phyloP scores from a whole-genome alignment of 2,113 vertebrate genomes.

The Tragelaphus buxtoni region DNA sequence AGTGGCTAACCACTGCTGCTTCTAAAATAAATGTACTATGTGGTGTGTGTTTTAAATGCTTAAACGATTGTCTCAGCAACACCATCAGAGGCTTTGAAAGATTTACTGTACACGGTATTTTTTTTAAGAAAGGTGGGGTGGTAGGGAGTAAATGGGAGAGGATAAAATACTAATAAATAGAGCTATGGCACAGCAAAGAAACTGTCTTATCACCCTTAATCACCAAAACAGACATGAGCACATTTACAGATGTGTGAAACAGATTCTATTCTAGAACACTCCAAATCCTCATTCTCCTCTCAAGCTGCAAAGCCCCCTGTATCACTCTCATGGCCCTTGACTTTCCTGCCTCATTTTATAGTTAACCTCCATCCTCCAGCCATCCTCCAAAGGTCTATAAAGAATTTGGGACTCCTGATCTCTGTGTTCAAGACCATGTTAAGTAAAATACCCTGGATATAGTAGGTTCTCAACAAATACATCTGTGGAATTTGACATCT shows the following conservation, averaged over 20 bases:
- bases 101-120: background rate
- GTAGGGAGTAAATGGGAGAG: background rate
- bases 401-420: background rate
- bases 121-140: background rate
- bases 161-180: slow-evolving; percentile 4
- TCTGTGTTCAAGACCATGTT: background rate
- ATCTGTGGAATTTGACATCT: background rate
- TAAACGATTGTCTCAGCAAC: slow-evolving; percentile 7
- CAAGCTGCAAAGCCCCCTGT: background rate
- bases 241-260: background rate
- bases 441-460: background rate
- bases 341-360: background rate
- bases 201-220: background rate
- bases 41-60: slow-evolving; percentile 30
- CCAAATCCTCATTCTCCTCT: background rate
- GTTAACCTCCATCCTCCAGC: background rate
- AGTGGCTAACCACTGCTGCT: slow-evolving; percentile 29
- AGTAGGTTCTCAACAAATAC: background rate
- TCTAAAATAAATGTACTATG: slow-evolving; percentile 27
- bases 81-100: background rate
- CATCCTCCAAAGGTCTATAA: background rate
- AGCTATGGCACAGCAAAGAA: slow-evolving; percentile 11
- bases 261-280: background rate
- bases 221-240: background rate
- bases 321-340: background rate